Evolutionary conservation across 2,113 vertebrate genomes (phyloP).

Genomic region (Helogale parvula): DNA sequence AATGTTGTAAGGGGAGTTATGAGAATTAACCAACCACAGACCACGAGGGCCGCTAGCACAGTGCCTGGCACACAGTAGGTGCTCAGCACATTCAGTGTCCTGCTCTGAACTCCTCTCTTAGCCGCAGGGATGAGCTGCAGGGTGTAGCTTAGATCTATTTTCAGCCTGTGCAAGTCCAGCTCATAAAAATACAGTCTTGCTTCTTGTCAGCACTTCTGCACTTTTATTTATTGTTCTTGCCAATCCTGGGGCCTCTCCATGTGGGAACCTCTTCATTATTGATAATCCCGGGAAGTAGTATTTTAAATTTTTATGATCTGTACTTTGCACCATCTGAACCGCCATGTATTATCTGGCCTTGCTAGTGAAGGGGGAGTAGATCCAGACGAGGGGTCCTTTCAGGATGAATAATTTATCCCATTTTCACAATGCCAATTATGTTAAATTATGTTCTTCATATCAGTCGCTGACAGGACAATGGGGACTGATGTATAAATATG

Average conservation of each 20-base stretch:
- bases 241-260: conserved; percentile 74
- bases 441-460: conserved; percentile 84
- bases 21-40: neutral
- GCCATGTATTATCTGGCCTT: conserved; percentile 80
- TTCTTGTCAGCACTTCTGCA: conserved; percentile 54
- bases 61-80: neutral
- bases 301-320: conserved; percentile 88
- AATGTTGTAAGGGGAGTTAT: neutral
- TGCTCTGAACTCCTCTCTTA: neutral
- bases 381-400: conserved; percentile 76
- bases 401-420: conserved; percentile 85
- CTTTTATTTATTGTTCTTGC: conserved; percentile 81
- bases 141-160: neutral
- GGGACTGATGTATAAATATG: conserved; percentile 69
- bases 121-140: neutral
- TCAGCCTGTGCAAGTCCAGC: neutral
- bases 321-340: conserved; percentile 82
- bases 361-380: conserved; percentile 75
- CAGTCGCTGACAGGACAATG: conserved; percentile 57
- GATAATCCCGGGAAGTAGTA: conserved; percentile 85
- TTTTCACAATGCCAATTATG: conserved; percentile 82
- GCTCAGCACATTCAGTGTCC: neutral
- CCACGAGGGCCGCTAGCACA: accelerated
- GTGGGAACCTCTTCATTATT: conserved; percentile 86
- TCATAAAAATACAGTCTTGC: conserved; percentile 42